A percentile compares a stretch with the other conserved stretches of the same genome.
phyloP scores from a whole-genome alignment of 2,797 vertebrate genomes.

The Tympanoctomys barrerae region DNA sequence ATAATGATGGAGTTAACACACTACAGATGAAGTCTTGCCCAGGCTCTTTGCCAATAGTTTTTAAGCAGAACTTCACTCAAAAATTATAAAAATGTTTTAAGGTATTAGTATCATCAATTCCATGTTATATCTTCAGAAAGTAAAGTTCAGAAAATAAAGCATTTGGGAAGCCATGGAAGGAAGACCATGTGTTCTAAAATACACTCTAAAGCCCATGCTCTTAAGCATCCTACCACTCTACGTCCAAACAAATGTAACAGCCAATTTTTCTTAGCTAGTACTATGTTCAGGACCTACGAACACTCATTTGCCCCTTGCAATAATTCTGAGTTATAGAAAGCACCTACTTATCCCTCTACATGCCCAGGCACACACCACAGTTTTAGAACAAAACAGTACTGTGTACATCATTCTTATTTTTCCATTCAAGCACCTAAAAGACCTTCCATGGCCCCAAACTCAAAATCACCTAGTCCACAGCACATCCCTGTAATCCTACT shows the following conservation, averaged over 20 bases:
- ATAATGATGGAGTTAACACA: not conserved
- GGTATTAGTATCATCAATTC: not conserved
- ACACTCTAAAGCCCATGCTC: not conserved
- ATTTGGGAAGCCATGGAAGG: not conserved
- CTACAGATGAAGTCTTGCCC: not conserved
- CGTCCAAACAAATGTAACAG: constrained; percentile 32
- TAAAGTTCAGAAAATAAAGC: not conserved
- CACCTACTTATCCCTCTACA: not conserved
- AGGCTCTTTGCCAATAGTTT: constrained; percentile 30
- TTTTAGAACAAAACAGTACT: not conserved
- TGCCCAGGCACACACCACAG: not conserved
- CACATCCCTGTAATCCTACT: not conserved
- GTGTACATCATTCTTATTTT: not conserved
- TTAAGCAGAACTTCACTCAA: constrained; percentile 29
- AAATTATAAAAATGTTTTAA: constrained; percentile 34
- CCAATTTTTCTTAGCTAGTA: constrained; percentile 13
- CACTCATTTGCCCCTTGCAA: not conserved
- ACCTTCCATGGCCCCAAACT: not conserved
- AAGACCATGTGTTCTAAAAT: not conserved
- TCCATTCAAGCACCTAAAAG: constrained; percentile 30
- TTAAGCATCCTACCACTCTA: not conserved
- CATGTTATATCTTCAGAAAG: constrained; percentile 19
- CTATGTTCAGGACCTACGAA: not conserved
- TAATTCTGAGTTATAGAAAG: not conserved
- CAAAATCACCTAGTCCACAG: not conserved